Conservation (phyloP, 2,888 invertebrate species). For the Hoplodrina blanda region DNA sequence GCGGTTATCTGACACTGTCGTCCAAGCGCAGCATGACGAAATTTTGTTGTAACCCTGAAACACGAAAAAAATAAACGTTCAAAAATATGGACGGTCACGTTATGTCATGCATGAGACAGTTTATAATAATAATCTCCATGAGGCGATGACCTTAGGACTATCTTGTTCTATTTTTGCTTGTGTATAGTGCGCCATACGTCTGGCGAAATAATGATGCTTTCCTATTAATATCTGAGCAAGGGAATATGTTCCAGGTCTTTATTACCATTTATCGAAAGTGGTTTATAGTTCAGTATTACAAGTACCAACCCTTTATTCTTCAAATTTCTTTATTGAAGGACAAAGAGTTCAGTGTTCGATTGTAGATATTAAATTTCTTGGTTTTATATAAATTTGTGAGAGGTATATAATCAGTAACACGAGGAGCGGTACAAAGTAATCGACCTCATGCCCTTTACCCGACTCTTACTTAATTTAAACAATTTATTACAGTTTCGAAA, state of each 20-base stretch:
- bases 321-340: not conserved
- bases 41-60: constrained; percentile 77
- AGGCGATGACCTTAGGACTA: constrained; percentile 49
- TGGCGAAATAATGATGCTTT: constrained; percentile 62
- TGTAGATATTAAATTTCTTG: not conserved
- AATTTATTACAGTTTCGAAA: constrained; percentile 38
- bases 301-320: not conserved
- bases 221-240: constrained; percentile 53
- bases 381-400: constrained; percentile 1
- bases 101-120: constrained; percentile 14
- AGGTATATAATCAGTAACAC: constrained; percentile 4
- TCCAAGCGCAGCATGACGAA: constrained; percentile 83
- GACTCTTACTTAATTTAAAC: constrained; percentile 46
- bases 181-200: constrained; percentile 67
- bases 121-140: constrained; percentile 35
- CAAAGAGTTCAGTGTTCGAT: not conserved
- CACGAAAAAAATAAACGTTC: constrained; percentile 39
- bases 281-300: constrained; percentile 1
- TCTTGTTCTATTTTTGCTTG: constrained; percentile 70
- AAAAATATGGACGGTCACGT: not conserved
- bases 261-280: not conserved
- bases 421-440: constrained; percentile 14
- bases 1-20: constrained; percentile 86
- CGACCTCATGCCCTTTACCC: constrained; percentile 62
- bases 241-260: constrained; percentile 34